Conservation (phyloP, 2,797 vertebrate genomes). For the Phataginus tetradactyla region DNA sequence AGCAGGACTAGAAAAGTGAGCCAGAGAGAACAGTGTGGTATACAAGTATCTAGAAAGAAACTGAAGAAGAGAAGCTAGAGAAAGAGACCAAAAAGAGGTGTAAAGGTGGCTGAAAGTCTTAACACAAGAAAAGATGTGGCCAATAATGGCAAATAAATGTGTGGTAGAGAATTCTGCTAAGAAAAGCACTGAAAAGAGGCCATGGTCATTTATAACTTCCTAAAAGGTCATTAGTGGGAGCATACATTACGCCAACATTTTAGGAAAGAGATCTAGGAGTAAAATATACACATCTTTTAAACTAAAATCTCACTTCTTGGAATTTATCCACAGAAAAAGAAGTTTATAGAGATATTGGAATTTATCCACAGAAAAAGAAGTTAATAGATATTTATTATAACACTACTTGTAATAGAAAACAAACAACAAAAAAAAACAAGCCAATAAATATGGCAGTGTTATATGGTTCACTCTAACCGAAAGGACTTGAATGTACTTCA, state of each 20-base stretch:
- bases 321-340: constrained; percentile 29
- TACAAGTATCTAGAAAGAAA: background rate
- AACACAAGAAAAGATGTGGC: background rate
- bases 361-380: constrained; percentile 20
- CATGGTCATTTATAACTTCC: background rate
- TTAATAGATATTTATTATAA: background rate
- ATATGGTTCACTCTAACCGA: background rate
- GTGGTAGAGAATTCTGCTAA: background rate
- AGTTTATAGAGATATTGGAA: background rate
- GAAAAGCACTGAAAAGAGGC: background rate
- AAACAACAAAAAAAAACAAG: background rate
- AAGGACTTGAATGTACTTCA: background rate
- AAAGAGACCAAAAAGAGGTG: background rate
- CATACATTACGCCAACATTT: background rate
- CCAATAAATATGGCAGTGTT: background rate
- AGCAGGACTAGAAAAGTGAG: background rate
- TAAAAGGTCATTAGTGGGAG: background rate
- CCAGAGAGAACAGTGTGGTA: background rate
- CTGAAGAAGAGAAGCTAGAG: background rate
- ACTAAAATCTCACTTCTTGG: background rate
- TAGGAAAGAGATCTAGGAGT: background rate
- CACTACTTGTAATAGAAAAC: background rate
- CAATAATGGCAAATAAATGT: background rate
- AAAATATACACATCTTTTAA: constrained; percentile 1
- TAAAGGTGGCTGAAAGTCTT: background rate